These are phyloP conservation scores for Zootermopsis nevadensis DNA, from an alignment of 2,888 invertebrate genomes.

Conservation along the genomic window DNA sequence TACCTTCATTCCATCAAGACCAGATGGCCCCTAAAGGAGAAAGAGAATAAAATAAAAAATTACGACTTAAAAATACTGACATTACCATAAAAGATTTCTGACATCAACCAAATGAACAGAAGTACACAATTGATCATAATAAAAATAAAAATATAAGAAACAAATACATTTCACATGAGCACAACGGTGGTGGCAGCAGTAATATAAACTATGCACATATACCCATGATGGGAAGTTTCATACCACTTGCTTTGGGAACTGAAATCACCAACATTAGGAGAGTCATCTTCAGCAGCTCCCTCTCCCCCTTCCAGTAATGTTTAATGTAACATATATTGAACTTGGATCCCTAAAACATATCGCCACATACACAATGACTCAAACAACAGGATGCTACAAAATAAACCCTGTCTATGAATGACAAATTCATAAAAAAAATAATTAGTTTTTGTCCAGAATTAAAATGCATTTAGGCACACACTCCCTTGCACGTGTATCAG, in stretches of 20 bases:
- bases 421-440: too few relatives aligned
- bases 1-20: constrained; percentile 97
- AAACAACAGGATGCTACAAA: background rate
- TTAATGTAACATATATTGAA: background rate
- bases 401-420: too few relatives aligned
- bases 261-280: background rate
- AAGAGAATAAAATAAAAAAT: constrained; percentile 65
- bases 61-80: constrained; percentile 55
- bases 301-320: background rate
- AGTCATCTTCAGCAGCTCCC: background rate
- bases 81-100: constrained; percentile 20
- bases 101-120: constrained; percentile 53
- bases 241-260: background rate
- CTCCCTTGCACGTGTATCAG: too few relatives aligned
- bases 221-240: background rate
- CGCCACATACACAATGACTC: background rate
- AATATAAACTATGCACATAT: background rate
- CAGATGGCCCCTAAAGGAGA: constrained; percentile 87
- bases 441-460: too few relatives aligned
- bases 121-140: constrained; percentile 48
- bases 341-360: background rate
- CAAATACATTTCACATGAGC: constrained; percentile 45
- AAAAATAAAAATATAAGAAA: background rate
- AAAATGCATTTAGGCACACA: too few relatives aligned
- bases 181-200: constrained; percentile 37